phyloP scores from a whole-genome alignment of 2,113 vertebrate genomes.

The Lates calcarifer region DNA sequence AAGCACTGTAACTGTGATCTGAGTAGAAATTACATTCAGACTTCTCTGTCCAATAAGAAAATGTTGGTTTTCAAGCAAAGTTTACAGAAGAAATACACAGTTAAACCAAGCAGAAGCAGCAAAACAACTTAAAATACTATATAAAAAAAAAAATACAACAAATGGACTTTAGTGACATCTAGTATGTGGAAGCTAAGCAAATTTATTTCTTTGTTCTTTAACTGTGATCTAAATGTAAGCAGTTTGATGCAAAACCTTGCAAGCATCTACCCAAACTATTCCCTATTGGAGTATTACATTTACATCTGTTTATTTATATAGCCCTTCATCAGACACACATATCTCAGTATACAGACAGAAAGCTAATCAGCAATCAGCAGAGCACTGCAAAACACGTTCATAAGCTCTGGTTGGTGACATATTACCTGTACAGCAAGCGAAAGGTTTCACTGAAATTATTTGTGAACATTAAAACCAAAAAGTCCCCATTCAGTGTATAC shows the following conservation, averaged over 20 bases:
- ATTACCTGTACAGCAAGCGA: no score
- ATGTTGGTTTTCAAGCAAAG: not conserved
- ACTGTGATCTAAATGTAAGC: not conserved
- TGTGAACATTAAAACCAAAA: not conserved
- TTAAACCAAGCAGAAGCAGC: not conserved
- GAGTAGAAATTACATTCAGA: conserved; percentile 10
- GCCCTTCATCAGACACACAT: not conserved
- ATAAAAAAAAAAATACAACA: not conserved
- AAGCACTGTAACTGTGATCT: conserved; percentile 9
- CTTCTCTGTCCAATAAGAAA: not conserved
- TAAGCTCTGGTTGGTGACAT: not conserved
- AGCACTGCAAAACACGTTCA: not conserved
- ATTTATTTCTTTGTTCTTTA: no score
- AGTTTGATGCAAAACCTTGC: not conserved
- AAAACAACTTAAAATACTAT: not conserved
- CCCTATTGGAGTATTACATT: not conserved
- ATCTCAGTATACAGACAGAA: no score
- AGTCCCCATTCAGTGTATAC: no score
- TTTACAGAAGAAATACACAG: not conserved
- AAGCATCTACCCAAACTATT: not conserved
- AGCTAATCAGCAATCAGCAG: not conserved
- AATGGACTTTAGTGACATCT: not conserved
- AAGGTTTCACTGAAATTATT: not conserved
- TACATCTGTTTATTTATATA: not conserved
- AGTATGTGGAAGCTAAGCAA: not conserved